Evolutionary conservation across 2,113 vertebrate species (phyloP).

Genomic region (Mionectes macconnelli): DNA sequence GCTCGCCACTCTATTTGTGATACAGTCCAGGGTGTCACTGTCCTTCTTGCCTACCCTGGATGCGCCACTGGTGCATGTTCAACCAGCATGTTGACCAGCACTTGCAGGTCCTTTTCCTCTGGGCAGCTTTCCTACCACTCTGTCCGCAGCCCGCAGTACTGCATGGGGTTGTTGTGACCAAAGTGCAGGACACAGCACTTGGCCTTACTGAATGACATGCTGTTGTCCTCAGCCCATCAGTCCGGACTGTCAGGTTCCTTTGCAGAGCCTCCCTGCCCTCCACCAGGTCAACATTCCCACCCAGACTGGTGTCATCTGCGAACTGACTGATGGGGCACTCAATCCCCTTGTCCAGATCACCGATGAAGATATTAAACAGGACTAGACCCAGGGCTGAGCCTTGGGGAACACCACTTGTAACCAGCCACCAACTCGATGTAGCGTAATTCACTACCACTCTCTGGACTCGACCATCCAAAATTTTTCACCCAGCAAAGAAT

Average conservation of each 20-base stretch:
- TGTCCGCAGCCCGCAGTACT: background rate
- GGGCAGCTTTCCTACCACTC: background rate
- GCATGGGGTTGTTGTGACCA: background rate
- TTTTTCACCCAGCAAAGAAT: background rate
- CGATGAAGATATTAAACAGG: background rate
- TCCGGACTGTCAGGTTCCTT: background rate
- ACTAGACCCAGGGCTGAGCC: background rate
- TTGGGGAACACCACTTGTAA: background rate
- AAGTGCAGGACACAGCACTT: background rate
- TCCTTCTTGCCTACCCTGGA: background rate
- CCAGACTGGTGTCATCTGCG: background rate
- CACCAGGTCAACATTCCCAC: background rate
- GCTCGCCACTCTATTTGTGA: background rate
- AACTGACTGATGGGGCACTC: background rate
- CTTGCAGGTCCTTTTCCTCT: background rate
- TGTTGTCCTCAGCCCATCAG: background rate
- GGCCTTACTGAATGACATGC: background rate
- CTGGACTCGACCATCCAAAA: background rate
- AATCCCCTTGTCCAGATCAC: background rate
- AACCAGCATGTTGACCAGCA: background rate
- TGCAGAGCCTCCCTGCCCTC: background rate
- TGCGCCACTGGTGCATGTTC: background rate
- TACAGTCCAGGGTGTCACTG: background rate
- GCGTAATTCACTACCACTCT: background rate
- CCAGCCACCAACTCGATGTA: background rate